These are phyloP conservation scores for Blera fallax DNA, from an alignment of 2,888 invertebrate genomes.

Conservation along the genomic window DNA sequence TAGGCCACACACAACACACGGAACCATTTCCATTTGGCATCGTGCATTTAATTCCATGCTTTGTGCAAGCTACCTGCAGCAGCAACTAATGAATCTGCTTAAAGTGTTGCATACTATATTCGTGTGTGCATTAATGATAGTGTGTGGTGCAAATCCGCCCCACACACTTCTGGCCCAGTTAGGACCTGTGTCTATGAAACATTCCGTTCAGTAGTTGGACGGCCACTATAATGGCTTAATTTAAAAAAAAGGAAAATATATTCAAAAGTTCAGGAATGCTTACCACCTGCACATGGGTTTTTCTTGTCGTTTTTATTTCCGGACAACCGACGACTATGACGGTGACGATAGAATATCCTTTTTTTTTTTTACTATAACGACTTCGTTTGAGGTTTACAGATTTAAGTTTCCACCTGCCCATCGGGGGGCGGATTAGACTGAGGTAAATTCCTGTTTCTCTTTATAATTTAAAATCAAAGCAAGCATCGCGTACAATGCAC, in stretches of 20 bases:
- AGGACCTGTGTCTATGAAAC: constrained; percentile 9
- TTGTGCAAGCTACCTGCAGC: constrained; percentile 52
- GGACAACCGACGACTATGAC: not conserved
- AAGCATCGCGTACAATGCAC: constrained; percentile 25
- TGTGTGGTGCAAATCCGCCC: constrained; percentile 31
- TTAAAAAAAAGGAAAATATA: constrained; percentile 9
- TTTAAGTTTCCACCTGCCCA: not conserved
- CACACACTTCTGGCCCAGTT: constrained; percentile 1
- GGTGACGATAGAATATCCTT: not conserved
- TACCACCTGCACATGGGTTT: not conserved
- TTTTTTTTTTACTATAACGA: not conserved
- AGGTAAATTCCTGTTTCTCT: constrained; percentile 44
- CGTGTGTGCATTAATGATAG: constrained; percentile 51
- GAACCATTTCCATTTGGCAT: constrained; percentile 38
- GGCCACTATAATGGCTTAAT: constrained; percentile 47
- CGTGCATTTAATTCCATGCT: constrained; percentile 63
- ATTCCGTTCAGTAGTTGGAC: not conserved
- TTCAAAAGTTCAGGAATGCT: not conserved
- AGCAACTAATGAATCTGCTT: constrained; percentile 66
- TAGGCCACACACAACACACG: not conserved
- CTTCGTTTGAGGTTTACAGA: constrained; percentile 10
- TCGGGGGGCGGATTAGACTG: not conserved
- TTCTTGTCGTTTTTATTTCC: constrained; percentile 3
- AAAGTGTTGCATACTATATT: constrained; percentile 61
- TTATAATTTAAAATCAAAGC: constrained; percentile 64